These are phyloP conservation scores for Eristalis intricaria DNA, from an alignment of 2,888 invertebrate species.

Conservation along the genomic window DNA sequence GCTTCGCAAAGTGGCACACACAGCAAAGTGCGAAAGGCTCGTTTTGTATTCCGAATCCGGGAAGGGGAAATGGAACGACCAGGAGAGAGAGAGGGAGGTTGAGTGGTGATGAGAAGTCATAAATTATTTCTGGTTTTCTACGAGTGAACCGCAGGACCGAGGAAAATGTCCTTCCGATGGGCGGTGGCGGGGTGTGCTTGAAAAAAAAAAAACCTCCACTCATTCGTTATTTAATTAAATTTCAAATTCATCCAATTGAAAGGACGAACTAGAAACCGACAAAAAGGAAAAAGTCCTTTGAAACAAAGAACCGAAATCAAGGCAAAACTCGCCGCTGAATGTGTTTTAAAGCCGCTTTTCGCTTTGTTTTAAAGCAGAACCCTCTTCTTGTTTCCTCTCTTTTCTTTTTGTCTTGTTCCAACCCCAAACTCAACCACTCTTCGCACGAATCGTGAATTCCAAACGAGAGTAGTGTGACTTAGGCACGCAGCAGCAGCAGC, in stretches of 20 bases:
- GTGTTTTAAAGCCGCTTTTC: neutral
- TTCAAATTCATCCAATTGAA: slow-evolving; percentile 57
- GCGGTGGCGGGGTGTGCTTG: too few relatives aligned
- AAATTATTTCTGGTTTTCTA: slow-evolving; percentile 24
- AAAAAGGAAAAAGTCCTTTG: neutral
- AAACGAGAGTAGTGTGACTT: neutral
- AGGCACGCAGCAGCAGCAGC: slow-evolving; percentile 6
- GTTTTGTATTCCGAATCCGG: slow-evolving; percentile 15
- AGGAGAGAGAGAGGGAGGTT: neutral
- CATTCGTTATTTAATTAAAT: slow-evolving; percentile 59
- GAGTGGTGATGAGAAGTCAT: slow-evolving; percentile 10
- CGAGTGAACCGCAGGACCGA: neutral
- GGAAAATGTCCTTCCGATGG: neutral
- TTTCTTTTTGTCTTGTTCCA: neutral
- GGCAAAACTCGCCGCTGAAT: neutral
- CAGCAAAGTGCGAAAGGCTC: neutral
- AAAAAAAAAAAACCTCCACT: neutral
- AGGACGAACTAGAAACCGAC: neutral
- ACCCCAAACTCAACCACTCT: slow-evolving; percentile 21
- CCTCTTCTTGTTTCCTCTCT: neutral
- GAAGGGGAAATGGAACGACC: neutral
- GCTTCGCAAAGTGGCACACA: neutral
- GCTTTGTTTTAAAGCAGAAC: neutral
- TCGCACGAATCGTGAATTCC: slow-evolving; percentile 14
- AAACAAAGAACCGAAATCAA: neutral